A percentile compares a stretch with the other conserved stretches of the same genome.
phyloP scores from a whole-genome alignment of 2,888 invertebrate genomes.

The Uropetala carovei region DNA sequence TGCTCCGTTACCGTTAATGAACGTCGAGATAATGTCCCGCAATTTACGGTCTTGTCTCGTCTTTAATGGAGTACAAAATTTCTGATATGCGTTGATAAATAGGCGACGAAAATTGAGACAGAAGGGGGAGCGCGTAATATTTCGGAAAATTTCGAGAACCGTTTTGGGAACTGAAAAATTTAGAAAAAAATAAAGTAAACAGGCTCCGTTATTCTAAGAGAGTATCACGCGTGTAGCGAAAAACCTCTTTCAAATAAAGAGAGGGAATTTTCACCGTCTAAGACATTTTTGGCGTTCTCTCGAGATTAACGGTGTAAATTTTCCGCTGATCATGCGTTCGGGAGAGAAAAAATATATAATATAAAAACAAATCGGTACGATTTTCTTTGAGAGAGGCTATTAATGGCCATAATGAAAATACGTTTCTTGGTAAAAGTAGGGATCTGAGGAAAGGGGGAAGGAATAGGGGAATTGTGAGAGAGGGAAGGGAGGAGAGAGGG shows the following conservation, averaged over 20 bases:
- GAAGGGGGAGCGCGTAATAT: not conserved
- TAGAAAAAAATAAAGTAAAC: not conserved
- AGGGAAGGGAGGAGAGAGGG: conserved; percentile 16
- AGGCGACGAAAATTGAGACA: not conserved
- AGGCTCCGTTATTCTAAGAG: too few relatives aligned
- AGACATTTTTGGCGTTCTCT: too few relatives aligned
- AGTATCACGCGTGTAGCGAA: too few relatives aligned
- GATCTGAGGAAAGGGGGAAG: conserved; percentile 68
- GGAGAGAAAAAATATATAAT: too few relatives aligned
- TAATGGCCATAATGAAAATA: too few relatives aligned
- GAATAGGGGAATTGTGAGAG: conserved; percentile 68
- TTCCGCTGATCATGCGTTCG: too few relatives aligned
- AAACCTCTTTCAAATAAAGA: too few relatives aligned
- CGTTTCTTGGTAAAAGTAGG: not conserved
- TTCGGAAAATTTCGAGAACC: not conserved
- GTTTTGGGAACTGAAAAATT: not conserved
- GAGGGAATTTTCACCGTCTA: too few relatives aligned
- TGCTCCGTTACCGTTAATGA: not conserved
- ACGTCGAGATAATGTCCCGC: conserved; percentile 13
- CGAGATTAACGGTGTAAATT: too few relatives aligned
- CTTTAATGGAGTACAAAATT: conserved; percentile 29
- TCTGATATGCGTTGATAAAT: conserved; percentile 27
- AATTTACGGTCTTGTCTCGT: conserved; percentile 14
- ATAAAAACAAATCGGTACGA: too few relatives aligned
- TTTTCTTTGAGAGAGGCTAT: too few relatives aligned